Evolutionary conservation across 2,797 vertebrate species (phyloP), one percentile per base, ranked within the genome.

Genomic region (Anas bahamensis): DNA sequence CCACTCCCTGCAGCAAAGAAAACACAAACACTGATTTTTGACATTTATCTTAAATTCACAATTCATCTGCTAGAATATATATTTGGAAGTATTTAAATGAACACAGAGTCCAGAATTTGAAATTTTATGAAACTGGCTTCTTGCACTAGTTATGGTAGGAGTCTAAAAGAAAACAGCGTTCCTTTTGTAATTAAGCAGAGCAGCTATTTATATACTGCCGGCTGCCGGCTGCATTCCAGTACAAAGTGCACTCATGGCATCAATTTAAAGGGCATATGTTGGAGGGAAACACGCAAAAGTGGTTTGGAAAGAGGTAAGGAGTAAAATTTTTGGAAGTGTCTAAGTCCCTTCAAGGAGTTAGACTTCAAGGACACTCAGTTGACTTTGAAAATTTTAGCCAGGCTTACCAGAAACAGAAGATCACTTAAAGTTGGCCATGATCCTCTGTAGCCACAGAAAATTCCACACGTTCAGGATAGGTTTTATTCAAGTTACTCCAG

Each of bases 231-330:
- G 70, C 82, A 81, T 94, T 95, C 90, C 89, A 83, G 70, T 55
- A 72, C 82, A 83, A 92, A 93, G 87, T 89, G 73, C 79, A 77
- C 86, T 95, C 87, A 61, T 86, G 92, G 70, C 88, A 92, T 92
- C 90, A 92, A 89, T 95, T 90, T 95, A 92, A 93, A 92, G 88
- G 77, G 88, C 79, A 65, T 88, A 72, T 79, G 39, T 79, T 95
- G 79, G 73, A 95, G 41, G 42, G 17, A 89, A 93, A 92, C 55
- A 75, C 7, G 69, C 26, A 83, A 31, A 85, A 89, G 70, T 80
- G 35, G 72, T 87, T 93, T 92, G 82, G 86, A 92, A 95, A 78
- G 63, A 95, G 24, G 64, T 60, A 81, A 37, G 44, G 31, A 87
- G 66, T 78, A 81, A 81, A 92, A 85, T 11, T 35, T 86, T 88